phyloP scores from a whole-genome alignment of 2,888 invertebrate genomes.

The Gryllus longicercus region DNA sequence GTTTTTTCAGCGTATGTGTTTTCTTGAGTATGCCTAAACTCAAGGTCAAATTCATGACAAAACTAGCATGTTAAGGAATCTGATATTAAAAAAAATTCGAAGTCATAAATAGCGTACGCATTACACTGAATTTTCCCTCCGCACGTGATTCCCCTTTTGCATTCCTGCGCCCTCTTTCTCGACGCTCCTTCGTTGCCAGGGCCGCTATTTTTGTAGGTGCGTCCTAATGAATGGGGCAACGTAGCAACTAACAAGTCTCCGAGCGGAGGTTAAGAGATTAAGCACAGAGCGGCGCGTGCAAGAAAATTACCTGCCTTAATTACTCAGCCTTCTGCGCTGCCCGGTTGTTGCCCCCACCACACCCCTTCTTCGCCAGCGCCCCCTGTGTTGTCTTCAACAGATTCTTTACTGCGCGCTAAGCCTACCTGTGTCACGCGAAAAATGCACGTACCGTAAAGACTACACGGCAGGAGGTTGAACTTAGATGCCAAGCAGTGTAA shows the following conservation, averaged over 20 bases:
- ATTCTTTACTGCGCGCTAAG: too few species aligned
- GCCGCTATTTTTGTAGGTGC: background rate
- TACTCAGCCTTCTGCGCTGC: background rate
- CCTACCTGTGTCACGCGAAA: too few species aligned
- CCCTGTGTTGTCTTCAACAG: too few species aligned
- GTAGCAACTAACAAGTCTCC: background rate
- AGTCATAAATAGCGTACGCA: too few species aligned
- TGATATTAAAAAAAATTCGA: too few species aligned
- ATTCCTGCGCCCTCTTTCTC: background rate
- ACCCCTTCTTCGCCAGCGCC: background rate
- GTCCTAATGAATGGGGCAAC: background rate
- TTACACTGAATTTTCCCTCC: background rate
- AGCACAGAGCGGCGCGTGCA: background rate
- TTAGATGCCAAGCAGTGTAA: too few species aligned
- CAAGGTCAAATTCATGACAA: too few species aligned
- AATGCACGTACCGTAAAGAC: too few species aligned
- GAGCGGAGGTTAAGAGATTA: constrained; percentile 17
- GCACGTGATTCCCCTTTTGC: background rate
- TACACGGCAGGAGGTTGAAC: too few species aligned
- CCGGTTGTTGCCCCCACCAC: background rate
- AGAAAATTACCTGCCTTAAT: constrained; percentile 1
- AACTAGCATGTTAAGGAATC: too few species aligned
- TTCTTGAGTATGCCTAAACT: too few species aligned
- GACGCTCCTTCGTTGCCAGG: background rate
- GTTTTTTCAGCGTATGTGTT: too few species aligned